Base-by-base conservation (phyloP, 2,888 invertebrate species). In the Poecilus cupreus region DNA sequence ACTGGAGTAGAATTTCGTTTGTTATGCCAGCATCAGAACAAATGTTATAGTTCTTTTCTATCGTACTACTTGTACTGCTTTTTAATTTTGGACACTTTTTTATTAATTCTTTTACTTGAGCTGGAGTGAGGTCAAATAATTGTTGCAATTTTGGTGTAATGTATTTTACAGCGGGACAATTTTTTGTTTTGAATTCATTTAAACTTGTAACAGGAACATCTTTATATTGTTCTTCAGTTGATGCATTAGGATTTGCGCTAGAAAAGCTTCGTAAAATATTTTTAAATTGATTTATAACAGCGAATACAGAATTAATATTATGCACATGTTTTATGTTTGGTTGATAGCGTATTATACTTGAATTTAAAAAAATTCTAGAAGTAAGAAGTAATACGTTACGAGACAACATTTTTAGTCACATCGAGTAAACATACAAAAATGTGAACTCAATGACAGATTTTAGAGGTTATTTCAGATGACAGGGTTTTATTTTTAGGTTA, bases 1-100 rank as follows among this genome's bases (percentile, higher is more conserved):
- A 85, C 46, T 84, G 84, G 10, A 85, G 16, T 24, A 88, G 79
- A 2, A 84, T 85, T 8, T 84, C 82, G 2, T 82, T 83, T 1
- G 70, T 83, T 26, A 89, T 79, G 5, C 85, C 85, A 64, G 85
- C 82, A 11, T 83, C 49, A 51, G 83, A 20, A 81, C 85, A 86
- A n/a, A 84, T 72, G 13, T 84, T 68, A 82, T 85, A 85, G 84
- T 87, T 88, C 39, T 84, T 77, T 16, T 82, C 82, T 32, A 88
- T 82, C 26, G 76, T 60, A 26, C 83, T 51, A 32, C 76, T 78
- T 37, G 83, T 81, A 16, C 82, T 82, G 57, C 81, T 77, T 11
- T 81, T 81, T 54, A 88, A 84, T 75, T 83, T 83, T 49, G 83
- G 83, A 80, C 84, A 72, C 72, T 83, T 84, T 20, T 80, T 75